Conservation (phyloP, 2,113 vertebrate genomes). For the Trogon surrucura region DNA sequence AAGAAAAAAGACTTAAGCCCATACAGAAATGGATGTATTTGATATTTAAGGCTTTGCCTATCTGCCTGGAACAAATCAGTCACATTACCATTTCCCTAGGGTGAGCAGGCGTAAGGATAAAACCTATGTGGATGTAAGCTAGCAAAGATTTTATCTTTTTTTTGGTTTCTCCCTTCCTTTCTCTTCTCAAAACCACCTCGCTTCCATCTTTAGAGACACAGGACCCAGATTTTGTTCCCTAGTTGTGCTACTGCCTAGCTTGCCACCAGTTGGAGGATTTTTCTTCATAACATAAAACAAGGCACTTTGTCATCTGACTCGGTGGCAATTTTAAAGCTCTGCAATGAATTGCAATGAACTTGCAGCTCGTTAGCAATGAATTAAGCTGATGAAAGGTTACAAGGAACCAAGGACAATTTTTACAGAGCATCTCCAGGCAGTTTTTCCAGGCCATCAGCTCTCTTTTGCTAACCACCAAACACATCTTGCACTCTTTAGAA, state of each 20-base stretch:
- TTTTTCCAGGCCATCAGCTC: constrained; percentile 20
- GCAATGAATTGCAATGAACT: constrained; percentile 29
- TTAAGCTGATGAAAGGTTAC: constrained; percentile 41
- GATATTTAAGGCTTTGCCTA: not conserved
- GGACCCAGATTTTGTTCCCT: not conserved
- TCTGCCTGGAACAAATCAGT: not conserved
- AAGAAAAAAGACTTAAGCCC: not conserved
- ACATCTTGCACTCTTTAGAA: not conserved
- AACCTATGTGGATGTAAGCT: fast-evolving
- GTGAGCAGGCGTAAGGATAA: not conserved
- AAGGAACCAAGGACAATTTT: constrained; percentile 42
- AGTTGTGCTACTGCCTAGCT: not conserved
- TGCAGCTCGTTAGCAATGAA: constrained; percentile 41
- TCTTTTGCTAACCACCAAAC: not conserved
- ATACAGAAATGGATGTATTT: not conserved
- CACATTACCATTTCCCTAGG: not conserved
- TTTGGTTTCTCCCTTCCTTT: not conserved
- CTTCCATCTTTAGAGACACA: not conserved
- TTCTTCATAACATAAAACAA: not conserved
- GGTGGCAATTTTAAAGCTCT: constrained; percentile 15
- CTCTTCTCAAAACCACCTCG: not conserved
- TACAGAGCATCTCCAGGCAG: constrained; percentile 13
- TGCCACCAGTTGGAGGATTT: not conserved
- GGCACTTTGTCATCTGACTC: constrained; percentile 7
- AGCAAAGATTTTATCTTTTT: not conserved